A percentile compares a stretch with the other conserved stretches of the same genome.
These are phyloP conservation scores for Oncorhynchus kisutch DNA, from an alignment of 2,113 vertebrate species.

Conservation along the genomic window DNA sequence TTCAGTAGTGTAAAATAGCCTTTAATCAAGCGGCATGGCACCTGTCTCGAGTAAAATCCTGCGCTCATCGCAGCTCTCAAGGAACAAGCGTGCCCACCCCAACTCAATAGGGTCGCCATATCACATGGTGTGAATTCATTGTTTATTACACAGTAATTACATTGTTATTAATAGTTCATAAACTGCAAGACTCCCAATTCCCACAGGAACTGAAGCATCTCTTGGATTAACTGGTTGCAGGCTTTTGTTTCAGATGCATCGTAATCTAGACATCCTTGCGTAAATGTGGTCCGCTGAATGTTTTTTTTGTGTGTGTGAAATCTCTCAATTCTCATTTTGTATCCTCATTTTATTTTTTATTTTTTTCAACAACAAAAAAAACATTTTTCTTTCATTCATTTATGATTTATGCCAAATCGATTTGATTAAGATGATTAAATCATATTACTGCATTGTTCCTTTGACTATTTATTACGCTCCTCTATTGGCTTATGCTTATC, in stretches of 20 bases:
- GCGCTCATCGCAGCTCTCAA: no score
- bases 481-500: slow-evolving; percentile 31
- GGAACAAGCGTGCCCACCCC: not conserved
- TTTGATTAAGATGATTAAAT: not conserved
- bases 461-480: not conserved
- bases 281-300: not conserved
- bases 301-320: not conserved
- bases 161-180: slow-evolving; percentile 31
- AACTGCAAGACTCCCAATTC: not conserved
- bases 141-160: slow-evolving; percentile 55
- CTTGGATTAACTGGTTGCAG: slow-evolving; percentile 48
- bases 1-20: no score
- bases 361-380: not conserved
- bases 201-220: slow-evolving; percentile 23
- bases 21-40: no score
- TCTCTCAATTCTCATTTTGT: not conserved
- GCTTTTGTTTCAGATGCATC: slow-evolving; percentile 50
- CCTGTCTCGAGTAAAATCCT: no score
- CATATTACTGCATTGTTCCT: not conserved
- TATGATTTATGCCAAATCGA: not conserved
- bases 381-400: not conserved
- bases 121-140: slow-evolving; percentile 55
- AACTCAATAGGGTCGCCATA: not conserved
- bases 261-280: not conserved
- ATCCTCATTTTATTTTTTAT: not conserved